phyloP scores from a whole-genome alignment of 2,797 vertebrate genomes.

The Pangasius djambal region DNA sequence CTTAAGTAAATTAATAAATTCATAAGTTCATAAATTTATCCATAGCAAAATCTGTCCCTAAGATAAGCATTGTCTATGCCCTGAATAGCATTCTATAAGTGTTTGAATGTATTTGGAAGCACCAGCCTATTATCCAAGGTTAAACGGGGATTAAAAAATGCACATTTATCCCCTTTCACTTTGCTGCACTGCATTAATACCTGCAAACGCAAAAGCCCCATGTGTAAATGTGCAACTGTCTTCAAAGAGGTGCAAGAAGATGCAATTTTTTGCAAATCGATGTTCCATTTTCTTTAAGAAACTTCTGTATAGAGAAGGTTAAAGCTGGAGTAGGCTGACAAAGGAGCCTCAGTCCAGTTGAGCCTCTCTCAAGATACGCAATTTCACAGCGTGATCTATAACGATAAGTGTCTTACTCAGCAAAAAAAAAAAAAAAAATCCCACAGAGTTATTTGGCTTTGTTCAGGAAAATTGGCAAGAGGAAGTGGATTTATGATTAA shows the following conservation, averaged over 20 bases:
- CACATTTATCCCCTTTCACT: constrained; percentile 16
- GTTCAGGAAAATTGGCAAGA: constrained; percentile 17
- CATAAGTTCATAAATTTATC: neutral
- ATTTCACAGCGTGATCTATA: constrained; percentile 31
- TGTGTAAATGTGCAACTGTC: neutral
- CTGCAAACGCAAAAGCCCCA: neutral
- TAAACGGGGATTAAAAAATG: neutral
- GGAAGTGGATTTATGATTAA: constrained; percentile 26
- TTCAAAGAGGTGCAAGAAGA: too few species aligned
- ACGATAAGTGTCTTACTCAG: constrained; percentile 41
- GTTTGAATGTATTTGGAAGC: neutral
- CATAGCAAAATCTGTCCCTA: neutral
- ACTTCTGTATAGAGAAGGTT: constrained; percentile 10
- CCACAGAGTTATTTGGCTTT: constrained; percentile 36
- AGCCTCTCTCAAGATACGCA: constrained; percentile 17
- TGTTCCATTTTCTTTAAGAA: neutral
- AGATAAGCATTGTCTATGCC: neutral
- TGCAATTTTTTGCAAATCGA: neutral
- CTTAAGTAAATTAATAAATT: neutral
- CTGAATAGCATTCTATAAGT: neutral
- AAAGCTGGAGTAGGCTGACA: constrained; percentile 19
- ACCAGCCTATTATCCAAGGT: neutral
- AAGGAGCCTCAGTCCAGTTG: neutral
- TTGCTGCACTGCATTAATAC: constrained; percentile 25
- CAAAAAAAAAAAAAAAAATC: constrained; percentile 15